These are phyloP conservation scores for Catharus minimus DNA, from an alignment of 2,113 vertebrate species.

Conservation along the genomic window DNA sequence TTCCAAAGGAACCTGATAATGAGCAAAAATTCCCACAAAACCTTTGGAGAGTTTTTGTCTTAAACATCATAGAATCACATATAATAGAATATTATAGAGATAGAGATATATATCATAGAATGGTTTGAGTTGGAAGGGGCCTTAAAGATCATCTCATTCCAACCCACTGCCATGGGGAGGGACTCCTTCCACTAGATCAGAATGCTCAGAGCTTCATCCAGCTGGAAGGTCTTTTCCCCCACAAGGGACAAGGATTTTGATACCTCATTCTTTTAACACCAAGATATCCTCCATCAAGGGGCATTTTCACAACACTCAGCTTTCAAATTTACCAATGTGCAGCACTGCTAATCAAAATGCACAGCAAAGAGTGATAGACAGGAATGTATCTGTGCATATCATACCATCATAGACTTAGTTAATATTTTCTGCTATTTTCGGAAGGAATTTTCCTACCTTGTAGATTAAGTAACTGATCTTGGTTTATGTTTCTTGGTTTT, in stretches of 20 bases:
- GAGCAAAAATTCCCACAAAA: not conserved
- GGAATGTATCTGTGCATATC: not conserved
- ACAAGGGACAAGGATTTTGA: not conserved
- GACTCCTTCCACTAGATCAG: not conserved
- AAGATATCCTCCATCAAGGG: not conserved
- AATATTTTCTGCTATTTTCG: not conserved
- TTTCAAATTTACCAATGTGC: not conserved
- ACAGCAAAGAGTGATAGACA: not conserved
- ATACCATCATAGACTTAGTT: not conserved
- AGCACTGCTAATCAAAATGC: not conserved
- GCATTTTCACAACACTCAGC: not conserved
- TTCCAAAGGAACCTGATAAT: not conserved
- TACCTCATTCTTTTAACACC: not conserved
- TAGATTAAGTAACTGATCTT: not conserved
- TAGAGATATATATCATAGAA: not conserved
- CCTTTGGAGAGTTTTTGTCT: not conserved
- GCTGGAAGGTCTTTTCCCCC: not conserved
- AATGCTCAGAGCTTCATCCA: not conserved
- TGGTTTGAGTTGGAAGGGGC: not conserved
- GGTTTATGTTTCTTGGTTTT: not conserved
- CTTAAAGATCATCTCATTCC: not conserved
- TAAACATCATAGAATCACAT: not conserved
- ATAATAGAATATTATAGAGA: not conserved
- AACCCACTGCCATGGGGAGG: not conserved
- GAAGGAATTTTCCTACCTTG: not conserved